Evolutionary conservation across 2,888 invertebrate species (phyloP).

Genomic region (Drosophila prolongata): DNA sequence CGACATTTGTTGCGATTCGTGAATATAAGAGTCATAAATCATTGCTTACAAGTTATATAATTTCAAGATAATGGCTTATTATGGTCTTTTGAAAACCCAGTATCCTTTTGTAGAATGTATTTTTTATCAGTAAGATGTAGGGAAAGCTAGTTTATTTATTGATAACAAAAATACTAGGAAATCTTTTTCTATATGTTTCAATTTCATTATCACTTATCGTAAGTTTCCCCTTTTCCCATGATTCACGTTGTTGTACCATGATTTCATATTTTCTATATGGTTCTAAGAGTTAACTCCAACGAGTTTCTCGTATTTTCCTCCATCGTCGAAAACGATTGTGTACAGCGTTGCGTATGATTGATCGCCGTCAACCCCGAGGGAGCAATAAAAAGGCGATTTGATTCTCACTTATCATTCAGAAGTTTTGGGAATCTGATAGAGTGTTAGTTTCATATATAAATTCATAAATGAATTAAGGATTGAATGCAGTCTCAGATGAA

Average conservation of each 20-base stretch:
- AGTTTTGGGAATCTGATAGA: slow-evolving; percentile 12
- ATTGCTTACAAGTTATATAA: no score
- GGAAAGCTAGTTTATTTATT: no score
- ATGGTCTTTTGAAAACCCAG: background rate
- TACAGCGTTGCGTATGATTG: slow-evolving; percentile 52
- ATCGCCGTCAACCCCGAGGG: slow-evolving; percentile 34
- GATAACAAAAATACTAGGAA: no score
- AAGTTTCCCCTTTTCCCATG: background rate
- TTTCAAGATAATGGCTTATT: no score
- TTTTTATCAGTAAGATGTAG: background rate
- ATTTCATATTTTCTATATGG: background rate
- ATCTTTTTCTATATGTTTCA: no score
- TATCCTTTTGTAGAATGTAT: no score
- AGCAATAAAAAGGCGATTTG: slow-evolving; percentile 13
- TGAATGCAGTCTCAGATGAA: no score
- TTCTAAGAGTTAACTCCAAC: background rate
- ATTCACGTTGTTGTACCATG: background rate
- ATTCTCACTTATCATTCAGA: slow-evolving; percentile 26
- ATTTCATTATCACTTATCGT: no score
- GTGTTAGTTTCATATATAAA: background rate
- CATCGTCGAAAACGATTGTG: slow-evolving; percentile 47
- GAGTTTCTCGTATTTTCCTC: slow-evolving; percentile 22
- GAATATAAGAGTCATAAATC: no score
- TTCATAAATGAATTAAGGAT: no score
- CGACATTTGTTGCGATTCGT: no score